Base-by-base conservation (phyloP, 2,888 invertebrate species). In the Beris morrisii region DNA sequence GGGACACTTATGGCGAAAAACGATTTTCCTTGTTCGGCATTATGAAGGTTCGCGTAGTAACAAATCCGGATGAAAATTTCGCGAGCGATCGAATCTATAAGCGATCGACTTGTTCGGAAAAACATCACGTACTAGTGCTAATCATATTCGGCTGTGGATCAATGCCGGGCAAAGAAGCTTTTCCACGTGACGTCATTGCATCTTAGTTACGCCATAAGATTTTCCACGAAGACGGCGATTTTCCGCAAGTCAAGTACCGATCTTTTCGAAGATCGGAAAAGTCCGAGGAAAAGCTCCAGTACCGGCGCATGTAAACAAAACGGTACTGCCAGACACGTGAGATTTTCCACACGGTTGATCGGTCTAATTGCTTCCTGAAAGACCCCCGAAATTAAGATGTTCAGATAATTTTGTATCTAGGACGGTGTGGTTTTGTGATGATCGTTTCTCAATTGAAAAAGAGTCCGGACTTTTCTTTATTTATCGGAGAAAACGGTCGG, bases 151-250 rank as follows among this genome's bases (percentile, higher is more conserved):
- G 4, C 52, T 32, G 50, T 38, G 3, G 9, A 5, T 7, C 9
- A 38, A 7, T 38, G 7, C 38, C 9, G 38, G 38, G 7, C 28
- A 5, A 11, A 5, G 11, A 38, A 61, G 61, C 61, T 61, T 61
- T 61, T 56, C 50, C 52, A 61, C 38, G 38, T 61, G 61, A 50
- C 61, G 28, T 61, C 61, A 61, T 9, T 50, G 22, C 22, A 22
- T 22, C 22, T 6, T 13, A 2, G n/a, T 61, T 50, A 50, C 52
- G 61, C 52, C 61, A 59, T 32, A 52, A 12, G 7, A 59, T 50
- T 61, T 61, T 61, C 22, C 38, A 38, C 38, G 9, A 38, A 22
- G 9, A 38, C 38, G 38, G 38, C 5, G 38, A 38, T 7, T 22
- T 22, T 38, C 38, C 38, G 9, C 38, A 22, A 22, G 38, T 5